A percentile compares a stretch with the other conserved stretches of the same genome.
phyloP scores from a whole-genome alignment of 2,113 vertebrate genomes.

The Fulmarus glacialis region DNA sequence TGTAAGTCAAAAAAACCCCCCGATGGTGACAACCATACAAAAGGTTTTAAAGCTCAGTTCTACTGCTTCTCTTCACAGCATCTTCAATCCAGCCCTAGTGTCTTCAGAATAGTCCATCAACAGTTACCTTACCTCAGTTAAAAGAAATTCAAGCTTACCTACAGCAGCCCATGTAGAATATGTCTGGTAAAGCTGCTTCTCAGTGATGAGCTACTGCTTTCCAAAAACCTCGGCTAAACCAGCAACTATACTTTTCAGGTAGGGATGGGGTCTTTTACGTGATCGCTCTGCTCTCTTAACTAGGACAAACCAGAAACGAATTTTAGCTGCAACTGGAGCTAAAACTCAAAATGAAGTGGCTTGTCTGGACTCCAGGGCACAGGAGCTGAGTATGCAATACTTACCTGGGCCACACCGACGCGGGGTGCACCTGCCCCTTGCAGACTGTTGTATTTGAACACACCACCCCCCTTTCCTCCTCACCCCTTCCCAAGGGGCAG shows the following conservation, averaged over 20 bases:
- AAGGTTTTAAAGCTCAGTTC: not conserved
- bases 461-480: not conserved
- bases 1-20: not conserved
- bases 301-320: not conserved
- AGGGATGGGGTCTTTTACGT: not conserved
- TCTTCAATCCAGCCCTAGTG: not conserved
- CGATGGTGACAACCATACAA: accelerated
- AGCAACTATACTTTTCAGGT: not conserved
- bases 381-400: not conserved
- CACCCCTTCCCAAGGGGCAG: not conserved
- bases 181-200: not conserved
- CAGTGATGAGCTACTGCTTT: accelerated
- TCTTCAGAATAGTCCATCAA: not conserved
- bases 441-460: not conserved
- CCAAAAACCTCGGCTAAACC: not conserved
- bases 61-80: not conserved
- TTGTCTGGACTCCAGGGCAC: not conserved
- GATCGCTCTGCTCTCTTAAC: not conserved
- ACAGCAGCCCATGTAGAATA: not conserved
- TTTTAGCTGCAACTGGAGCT: not conserved
- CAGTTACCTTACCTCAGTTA: not conserved
- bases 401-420: accelerated
- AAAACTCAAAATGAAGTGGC: not conserved
- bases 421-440: not conserved
- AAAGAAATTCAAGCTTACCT: not conserved